A percentile compares a stretch with the other conserved stretches of the same genome.
phyloP scores from a whole-genome alignment of 2,797 vertebrate genomes.

The Pseudomugil gertrudae region DNA sequence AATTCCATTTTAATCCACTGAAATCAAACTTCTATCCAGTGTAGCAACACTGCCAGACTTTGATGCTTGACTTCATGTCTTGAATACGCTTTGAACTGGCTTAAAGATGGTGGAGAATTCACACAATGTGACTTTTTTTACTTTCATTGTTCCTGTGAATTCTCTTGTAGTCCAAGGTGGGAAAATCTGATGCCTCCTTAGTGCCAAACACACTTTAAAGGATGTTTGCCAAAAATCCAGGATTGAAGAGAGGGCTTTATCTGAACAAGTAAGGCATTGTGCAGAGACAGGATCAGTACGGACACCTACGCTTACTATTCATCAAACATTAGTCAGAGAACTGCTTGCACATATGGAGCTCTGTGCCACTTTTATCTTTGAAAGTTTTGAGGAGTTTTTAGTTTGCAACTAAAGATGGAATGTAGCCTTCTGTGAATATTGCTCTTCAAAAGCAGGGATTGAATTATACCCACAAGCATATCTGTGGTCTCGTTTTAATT shows the following conservation, averaged over 20 bases:
- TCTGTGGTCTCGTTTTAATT: background rate
- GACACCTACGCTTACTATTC: conserved; percentile 71
- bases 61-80: background rate
- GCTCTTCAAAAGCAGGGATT: background rate
- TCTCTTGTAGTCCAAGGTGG: background rate
- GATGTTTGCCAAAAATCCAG: conserved; percentile 46
- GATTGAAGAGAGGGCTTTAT: conserved; percentile 52
- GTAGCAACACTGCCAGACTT: background rate
- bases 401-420: conserved; percentile 20
- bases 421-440: conserved; percentile 1
- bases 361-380: conserved; percentile 53
- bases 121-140: conserved; percentile 8
- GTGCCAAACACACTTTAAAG: conserved; percentile 56
- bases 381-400: conserved; percentile 21
- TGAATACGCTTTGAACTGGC: background rate
- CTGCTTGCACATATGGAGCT: conserved; percentile 52
- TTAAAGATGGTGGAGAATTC: background rate
- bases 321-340: conserved; percentile 66
- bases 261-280: conserved; percentile 70
- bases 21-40: background rate
- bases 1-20: background rate
- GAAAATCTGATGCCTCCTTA: conserved; percentile 38
- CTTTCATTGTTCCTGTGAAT: background rate
- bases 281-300: conserved; percentile 56
- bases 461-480: background rate